These are phyloP conservation scores for Nymphalis c-album DNA, from an alignment of 2,888 invertebrate species.

Conservation along the genomic window DNA sequence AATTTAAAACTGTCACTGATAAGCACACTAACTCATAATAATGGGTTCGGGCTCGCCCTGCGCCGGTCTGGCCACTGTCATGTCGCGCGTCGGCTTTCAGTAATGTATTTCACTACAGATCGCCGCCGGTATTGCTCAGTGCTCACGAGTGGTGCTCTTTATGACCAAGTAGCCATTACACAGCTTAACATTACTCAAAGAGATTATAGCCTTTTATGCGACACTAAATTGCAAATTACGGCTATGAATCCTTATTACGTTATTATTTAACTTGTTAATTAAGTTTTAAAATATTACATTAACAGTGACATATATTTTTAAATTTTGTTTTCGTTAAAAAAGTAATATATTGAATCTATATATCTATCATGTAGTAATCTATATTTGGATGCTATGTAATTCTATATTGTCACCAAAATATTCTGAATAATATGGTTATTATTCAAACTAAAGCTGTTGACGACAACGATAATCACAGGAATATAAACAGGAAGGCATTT, in stretches of 20 bases:
- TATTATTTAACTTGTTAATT: constrained; percentile 12
- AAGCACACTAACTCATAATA: constrained; percentile 61
- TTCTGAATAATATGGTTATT: background rate
- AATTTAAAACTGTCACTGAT: constrained; percentile 63
- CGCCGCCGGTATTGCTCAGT: constrained; percentile 27
- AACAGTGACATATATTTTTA: background rate
- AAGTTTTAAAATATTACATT: background rate
- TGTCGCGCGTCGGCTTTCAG: constrained; percentile 37
- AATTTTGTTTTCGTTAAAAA: background rate
- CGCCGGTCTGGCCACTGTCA: constrained; percentile 41
- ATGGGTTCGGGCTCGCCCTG: constrained; percentile 47
- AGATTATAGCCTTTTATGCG: constrained; percentile 26
- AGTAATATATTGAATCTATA: background rate
- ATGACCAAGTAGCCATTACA: constrained; percentile 31
- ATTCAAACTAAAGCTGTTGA: background rate
- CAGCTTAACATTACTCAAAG: constrained; percentile 29
- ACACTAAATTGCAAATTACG: constrained; percentile 22
- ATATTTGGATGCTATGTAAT: background rate
- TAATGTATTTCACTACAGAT: constrained; percentile 33
- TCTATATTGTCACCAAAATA: background rate
- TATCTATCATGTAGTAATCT: too few species aligned
- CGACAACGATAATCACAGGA: constrained; percentile 25
- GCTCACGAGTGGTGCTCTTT: constrained; percentile 27
- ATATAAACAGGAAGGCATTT: constrained; percentile 39
- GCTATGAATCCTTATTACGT: background rate